These are phyloP conservation scores for Genyomyrus donnyi DNA, from an alignment of 2,113 vertebrate genomes.

Conservation along the genomic window DNA sequence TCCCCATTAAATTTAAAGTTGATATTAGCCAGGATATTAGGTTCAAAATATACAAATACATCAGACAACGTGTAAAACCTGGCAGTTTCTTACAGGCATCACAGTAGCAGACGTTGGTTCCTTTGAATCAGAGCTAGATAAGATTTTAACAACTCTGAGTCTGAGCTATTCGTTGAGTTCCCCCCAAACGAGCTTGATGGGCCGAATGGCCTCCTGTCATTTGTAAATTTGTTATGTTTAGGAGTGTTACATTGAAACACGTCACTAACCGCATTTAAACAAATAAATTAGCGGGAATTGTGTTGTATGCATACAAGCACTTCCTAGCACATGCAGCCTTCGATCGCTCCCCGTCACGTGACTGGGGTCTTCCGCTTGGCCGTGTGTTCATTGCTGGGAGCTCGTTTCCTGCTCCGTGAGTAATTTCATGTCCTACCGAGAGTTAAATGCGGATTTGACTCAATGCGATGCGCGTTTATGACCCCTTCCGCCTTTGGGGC, in stretches of 20 bases:
- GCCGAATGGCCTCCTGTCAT: too few relatives aligned
- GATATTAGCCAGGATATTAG: background rate
- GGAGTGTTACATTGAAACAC: background rate
- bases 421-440: background rate
- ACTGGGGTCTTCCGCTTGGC: background rate
- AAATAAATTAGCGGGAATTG: background rate
- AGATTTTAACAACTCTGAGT: too few relatives aligned
- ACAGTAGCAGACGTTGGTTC: background rate
- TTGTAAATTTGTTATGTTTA: too few relatives aligned
- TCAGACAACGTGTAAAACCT: background rate
- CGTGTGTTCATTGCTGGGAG: background rate
- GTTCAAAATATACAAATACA: background rate
- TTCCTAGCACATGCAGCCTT: background rate
- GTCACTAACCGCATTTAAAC: background rate
- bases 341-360: constrained; percentile 9
- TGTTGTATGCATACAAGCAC: background rate
- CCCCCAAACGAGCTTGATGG: too few relatives aligned
- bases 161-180: too few relatives aligned
- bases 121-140: too few relatives aligned
- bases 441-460: background rate
- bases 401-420: constrained; percentile 12
- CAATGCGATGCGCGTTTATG: background rate
- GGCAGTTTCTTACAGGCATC: background rate
- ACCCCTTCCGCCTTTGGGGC: background rate
- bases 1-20: background rate